Base-by-base conservation (phyloP, 2,113 vertebrate genomes). In the Pelusios castaneus region DNA sequence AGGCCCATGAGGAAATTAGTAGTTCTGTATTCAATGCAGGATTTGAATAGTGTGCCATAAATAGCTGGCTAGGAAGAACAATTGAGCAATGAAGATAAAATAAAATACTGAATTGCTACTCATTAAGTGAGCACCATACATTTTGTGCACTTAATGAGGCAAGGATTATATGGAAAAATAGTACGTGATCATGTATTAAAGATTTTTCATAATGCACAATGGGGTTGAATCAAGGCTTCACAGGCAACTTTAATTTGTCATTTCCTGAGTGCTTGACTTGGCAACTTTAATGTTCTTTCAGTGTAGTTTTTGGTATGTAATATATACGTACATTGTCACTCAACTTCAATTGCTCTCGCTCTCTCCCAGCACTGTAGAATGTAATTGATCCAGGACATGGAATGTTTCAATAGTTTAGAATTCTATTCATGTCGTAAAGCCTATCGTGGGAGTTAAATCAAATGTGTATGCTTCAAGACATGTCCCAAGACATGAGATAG, bases 91-190 rank as follows among this genome's bases (percentile, higher is more conserved):
- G 88, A 90, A 90, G 63, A 97, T 93, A 93, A 10, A 93, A 96
- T 82, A 77, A 93, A 91, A 63, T 83, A 96, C 89, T 80, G 91
- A 90, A 92, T 85, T 93, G 70, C 84, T 87, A 96, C 82, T 96
- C 94, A 97, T 96, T 94, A 77, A 95, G 87, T 95, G 77, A 96
- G 92, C 94, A 96, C 93, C 96, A 95, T 96, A 94, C 96, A 97
- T 95, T 93, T 92, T 95, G 84, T 96, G 93, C 87, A 96, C 91
- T 96, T 86, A 97, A 55, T 95, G 94, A 95, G 54, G 91, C 92
- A 90, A 92, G 88, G 92, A 75, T 89, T 95, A 94, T 97, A 96
- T 91, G 92, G 94, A 85, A 96, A 97, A 95, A 97, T 89, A 96
- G 96, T 87, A 96, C 24, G 93, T 94, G 49, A 92, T 96, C 90